Base-by-base conservation (phyloP, 2,797 vertebrate genomes). In the Pagetopsis macropterus region DNA sequence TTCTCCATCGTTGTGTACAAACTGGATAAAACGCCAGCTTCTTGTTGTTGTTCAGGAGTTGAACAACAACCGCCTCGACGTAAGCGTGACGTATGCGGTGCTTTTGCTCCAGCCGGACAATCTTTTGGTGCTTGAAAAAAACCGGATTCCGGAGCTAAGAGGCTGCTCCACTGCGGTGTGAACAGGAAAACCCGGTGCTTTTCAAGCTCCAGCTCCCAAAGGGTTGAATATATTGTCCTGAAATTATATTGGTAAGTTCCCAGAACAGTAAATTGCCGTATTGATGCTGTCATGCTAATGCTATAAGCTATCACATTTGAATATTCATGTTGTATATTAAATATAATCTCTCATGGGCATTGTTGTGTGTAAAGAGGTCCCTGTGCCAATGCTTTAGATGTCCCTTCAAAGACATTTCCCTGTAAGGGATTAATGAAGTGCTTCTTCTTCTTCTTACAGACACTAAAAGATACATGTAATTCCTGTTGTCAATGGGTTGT, bases 351-450 rank as follows among this genome's bases (percentile, higher is more conserved):
- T 72, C 15, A 23, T 65, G 7, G 57, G 59, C 43, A 50, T 81
- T 71, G 76, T 62, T 55, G 11, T 67, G 9, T 72, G 65, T 76
- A 37, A 75, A 65, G 0, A 75, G 14, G 3, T 76, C 67, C 45
- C 21, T 45, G 81, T 90, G 90, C 86, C 84, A 91, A 85, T 46
- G 73, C 64, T 80, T 81, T 68, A 55, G 1, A 23, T 79, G 46
- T 85, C 51, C 49, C 50, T 31, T 40, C 6, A 45, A 27, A 27
- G 27, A 27, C 27, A 5, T n/a, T n/a, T n/a, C n/a, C n/a, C 27
- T 27, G 27, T 27, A 27, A 27, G 27, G 27, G 27, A 27, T 27
- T 27, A 27, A 27, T 27, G 27, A 27, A 27, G 27, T 27, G 4
- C 27, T 27, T 27, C 27, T 27, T 27, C 27, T 27, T 75, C 16